Evolutionary conservation across 2,797 vertebrate species (phyloP).

Genomic region (Toxotes lorentzi): DNA sequence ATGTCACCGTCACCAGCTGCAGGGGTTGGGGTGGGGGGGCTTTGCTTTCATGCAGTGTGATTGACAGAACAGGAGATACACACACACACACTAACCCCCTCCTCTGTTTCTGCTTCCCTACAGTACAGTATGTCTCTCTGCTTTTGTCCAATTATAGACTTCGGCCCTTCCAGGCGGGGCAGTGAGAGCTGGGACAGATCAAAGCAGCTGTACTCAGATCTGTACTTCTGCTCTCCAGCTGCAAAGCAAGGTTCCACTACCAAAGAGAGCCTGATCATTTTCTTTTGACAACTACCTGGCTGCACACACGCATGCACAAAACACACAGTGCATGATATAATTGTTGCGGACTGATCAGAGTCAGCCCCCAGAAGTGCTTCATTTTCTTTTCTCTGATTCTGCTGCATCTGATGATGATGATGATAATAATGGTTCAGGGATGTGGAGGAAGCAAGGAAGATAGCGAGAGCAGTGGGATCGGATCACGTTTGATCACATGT

Average conservation of each 20-base stretch:
- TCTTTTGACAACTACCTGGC: constrained; percentile 59
- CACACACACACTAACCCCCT: constrained; percentile 17
- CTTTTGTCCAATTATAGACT: constrained; percentile 78
- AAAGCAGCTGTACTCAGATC: constrained; percentile 61
- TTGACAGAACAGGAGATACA: constrained; percentile 73
- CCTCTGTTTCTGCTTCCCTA: constrained; percentile 49
- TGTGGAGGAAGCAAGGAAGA: constrained; percentile 54
- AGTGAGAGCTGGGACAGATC: constrained; percentile 61
- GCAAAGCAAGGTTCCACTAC: constrained; percentile 43
- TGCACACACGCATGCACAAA: constrained; percentile 5
- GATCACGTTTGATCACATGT: constrained; percentile 67
- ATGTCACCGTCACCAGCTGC: constrained; percentile 76
- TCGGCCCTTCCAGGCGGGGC: constrained; percentile 49
- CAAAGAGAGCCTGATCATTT: constrained; percentile 27
- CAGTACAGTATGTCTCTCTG: constrained; percentile 66
- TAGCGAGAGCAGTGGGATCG: constrained; percentile 1
- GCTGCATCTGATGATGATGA: constrained; percentile 44
- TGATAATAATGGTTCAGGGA: constrained; percentile 52
- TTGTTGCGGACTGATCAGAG: constrained; percentile 17
- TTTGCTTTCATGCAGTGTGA: constrained; percentile 66
- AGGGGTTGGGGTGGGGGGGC: not conserved
- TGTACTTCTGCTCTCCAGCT: constrained; percentile 65
- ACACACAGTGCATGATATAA: constrained; percentile 15
- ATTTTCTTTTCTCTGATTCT: constrained; percentile 37
- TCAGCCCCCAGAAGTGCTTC: constrained; percentile 16